Evolutionary conservation across 2,888 invertebrate species (phyloP), one percentile per base, ranked within the genome.

Genomic region (Bombylius major): DNA sequence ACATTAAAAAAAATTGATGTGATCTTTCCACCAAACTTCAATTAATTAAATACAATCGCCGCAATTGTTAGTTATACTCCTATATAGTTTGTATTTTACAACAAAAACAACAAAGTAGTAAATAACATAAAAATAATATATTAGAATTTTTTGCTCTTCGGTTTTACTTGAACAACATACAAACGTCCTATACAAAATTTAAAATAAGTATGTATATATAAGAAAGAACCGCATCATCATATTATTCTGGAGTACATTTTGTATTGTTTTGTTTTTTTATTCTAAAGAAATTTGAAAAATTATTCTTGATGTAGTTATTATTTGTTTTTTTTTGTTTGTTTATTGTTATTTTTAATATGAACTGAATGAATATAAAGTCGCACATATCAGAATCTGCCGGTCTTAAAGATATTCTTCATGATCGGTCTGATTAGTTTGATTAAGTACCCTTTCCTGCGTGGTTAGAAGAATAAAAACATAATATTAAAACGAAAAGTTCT

Each of bases 21-120:
- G 39, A 42, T 42, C 39, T 42, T 23, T 23, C 23, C 71, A 71
- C 68, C 70, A 71, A 72, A 70, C 72, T 69, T 69, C 39, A 71
- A 72, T 72, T 72, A 71, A 72, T 72, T 71, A 72, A 72, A 67
- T 64, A 70, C 71, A 72, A 72, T 70, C 69, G 70, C 68, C 69
- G 65, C 67, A 70, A 72, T 71, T 71, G 71, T 70, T 67, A 65
- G 63, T 54, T 13, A n/a, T 52, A 50, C n/a, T n/a, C n/a, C n/a
- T n/a, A n/a, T 23, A 23, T 23, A 23, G 47, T 46, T 33, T 23
- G 23, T 23, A 23, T 23, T 23, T 2, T 23, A 23, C 32, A 44
- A 50, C 46, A 51, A 54, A 57, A 50, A 46, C 53, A 42, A 32
- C 36, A 50, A 44, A 39, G 31, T 34, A 12, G 52, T 36, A 32